phyloP scores from a whole-genome alignment of 2,888 invertebrate genomes.

The Argyresthia albistria region DNA sequence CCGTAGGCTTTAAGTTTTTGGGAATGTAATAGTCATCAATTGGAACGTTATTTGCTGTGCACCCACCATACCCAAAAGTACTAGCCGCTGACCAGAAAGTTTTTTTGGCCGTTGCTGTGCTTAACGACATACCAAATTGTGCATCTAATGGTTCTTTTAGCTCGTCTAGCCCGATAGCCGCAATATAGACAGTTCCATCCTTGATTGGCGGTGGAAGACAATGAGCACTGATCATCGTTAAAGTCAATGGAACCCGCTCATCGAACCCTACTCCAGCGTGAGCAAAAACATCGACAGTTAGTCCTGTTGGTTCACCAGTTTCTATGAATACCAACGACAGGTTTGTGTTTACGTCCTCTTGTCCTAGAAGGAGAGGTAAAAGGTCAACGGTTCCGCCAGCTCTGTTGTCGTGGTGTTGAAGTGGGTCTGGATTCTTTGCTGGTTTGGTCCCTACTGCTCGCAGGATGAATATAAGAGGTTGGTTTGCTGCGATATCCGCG shows the following conservation, averaged over 20 bases:
- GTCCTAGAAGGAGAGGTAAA: conserved; percentile 45
- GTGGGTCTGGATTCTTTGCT: conserved; percentile 38
- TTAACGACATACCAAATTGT: conserved; percentile 44
- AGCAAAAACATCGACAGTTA: conserved; percentile 28
- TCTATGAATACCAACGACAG: conserved; percentile 26
- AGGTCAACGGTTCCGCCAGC: conserved; percentile 51
- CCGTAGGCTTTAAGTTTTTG: conserved; percentile 23
- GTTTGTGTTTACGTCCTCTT: conserved; percentile 28
- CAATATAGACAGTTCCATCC: conserved; percentile 47
- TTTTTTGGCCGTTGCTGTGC: conserved; percentile 29
- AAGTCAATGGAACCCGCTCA: conserved; percentile 25
- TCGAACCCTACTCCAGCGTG: conserved; percentile 14
- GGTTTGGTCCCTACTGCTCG: conserved; percentile 32
- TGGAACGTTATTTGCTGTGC: conserved; percentile 30
- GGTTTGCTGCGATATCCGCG: conserved; percentile 29
- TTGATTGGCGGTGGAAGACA: conserved; percentile 37
- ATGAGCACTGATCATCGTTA: conserved; percentile 51
- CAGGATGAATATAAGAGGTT: conserved; percentile 44
- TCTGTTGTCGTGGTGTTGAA: conserved; percentile 41
- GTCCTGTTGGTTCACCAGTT: conserved; percentile 30
- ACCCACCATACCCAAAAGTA: conserved; percentile 31
- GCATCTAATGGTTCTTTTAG: conserved; percentile 24
- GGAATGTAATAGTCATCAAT: conserved; percentile 41
- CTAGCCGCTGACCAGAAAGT: conserved; percentile 44
- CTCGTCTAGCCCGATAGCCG: conserved; percentile 40